Conservation (phyloP, 1,140 invertebrate genomes). For the Chymomyza costata region DNA sequence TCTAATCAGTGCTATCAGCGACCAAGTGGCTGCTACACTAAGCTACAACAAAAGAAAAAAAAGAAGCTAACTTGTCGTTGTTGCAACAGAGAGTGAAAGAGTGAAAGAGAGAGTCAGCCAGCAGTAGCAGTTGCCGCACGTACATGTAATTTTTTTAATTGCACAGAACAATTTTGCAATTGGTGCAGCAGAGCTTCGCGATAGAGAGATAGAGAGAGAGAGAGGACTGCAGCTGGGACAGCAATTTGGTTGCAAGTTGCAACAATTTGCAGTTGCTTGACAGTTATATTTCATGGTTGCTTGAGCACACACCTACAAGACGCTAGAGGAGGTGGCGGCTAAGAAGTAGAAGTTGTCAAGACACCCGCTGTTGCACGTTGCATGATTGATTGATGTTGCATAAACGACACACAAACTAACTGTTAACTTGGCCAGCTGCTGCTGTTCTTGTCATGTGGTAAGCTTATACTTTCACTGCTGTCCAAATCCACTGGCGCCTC, state of each 20-base stretch:
- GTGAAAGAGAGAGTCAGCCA: no score
- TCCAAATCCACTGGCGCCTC: constrained; percentile 7
- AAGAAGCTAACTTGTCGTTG: constrained; percentile 40
- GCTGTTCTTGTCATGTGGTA: constrained; percentile 26
- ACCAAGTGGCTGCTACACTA: constrained; percentile 18
- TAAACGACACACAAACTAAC: constrained; percentile 10
- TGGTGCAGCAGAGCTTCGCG: constrained; percentile 21
- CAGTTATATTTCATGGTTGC: constrained; percentile 27
- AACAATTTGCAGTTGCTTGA: constrained; percentile 3
- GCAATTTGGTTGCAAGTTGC: constrained; percentile 11
- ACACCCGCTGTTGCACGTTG: not conserved
- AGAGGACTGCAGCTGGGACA: not conserved
- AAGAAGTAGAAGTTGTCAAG: no score
- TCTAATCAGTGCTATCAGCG: constrained; percentile 56
- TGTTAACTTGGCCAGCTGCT: no score
- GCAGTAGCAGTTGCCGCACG: constrained; percentile 28
- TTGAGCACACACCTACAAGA: constrained; percentile 34
- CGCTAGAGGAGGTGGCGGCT: no score
- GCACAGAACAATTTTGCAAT: constrained; percentile 50
- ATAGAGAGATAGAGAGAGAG: constrained; percentile 2
- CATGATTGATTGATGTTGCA: constrained; percentile 19
- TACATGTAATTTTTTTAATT: constrained; percentile 69
- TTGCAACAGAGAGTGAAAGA: constrained; percentile 1
- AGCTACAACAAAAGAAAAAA: constrained; percentile 7
- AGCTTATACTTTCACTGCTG: constrained; percentile 58